phyloP scores from a whole-genome alignment of 1,140 invertebrate genomes.

The Zaprionus vittiger region DNA sequence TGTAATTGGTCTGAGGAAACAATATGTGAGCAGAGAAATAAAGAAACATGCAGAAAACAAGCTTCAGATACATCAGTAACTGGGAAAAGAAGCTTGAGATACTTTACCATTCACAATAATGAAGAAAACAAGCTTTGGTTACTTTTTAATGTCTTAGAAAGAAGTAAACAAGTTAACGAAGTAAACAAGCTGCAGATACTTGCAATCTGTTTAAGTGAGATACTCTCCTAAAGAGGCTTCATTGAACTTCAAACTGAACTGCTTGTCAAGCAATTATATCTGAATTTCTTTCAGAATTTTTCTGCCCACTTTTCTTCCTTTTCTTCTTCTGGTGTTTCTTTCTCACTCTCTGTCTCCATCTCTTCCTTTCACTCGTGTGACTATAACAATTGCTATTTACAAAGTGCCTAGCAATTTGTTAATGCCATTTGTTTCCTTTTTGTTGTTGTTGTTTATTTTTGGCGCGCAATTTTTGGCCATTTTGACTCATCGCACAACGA shows the following conservation, averaged over 20 bases:
- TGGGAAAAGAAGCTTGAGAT: neutral
- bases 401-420: conserved; percentile 47
- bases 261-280: neutral
- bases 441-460: conserved; percentile 59
- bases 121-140: conserved; percentile 5
- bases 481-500: conserved; percentile 64
- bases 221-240: neutral
- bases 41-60: neutral
- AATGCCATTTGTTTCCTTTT: conserved; percentile 51
- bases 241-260: neutral
- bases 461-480: conserved; percentile 68
- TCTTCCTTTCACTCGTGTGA: conserved; percentile 6
- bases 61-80: neutral
- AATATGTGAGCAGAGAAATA: neutral
- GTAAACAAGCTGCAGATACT: neutral
- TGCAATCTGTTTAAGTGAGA: neutral
- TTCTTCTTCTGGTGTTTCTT: neutral
- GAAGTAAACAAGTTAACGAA: neutral
- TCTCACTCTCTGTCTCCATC: neutral
- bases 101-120: neutral
- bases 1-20: neutral
- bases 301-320: too few relatives aligned
- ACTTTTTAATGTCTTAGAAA: neutral
- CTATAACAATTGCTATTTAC: conserved; percentile 51
- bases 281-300: neutral